Percentiles rank a stretch among this genome's conserved stretches.
phyloP scores from a whole-genome alignment of 1,140 invertebrate genomes.

The Limonius californicus region DNA sequence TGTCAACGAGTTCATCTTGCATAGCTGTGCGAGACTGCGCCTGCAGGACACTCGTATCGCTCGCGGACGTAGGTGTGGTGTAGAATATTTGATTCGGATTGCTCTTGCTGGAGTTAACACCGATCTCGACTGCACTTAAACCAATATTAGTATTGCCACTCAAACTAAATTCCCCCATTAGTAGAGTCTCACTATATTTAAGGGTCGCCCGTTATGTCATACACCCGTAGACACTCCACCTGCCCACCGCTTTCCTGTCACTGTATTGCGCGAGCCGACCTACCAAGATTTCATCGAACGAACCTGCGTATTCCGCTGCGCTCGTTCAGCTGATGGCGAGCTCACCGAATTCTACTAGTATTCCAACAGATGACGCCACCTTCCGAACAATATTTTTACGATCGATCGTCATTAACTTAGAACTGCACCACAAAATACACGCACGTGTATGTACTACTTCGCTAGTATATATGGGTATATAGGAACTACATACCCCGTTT shows the following conservation, averaged over 20 bases:
- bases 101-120: slow-evolving; percentile 39
- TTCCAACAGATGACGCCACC: no score
- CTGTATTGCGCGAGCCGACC: slow-evolving; percentile 18
- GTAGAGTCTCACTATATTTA: slow-evolving; percentile 23
- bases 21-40: slow-evolving; percentile 37
- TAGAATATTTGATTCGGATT: slow-evolving; percentile 42
- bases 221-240: slow-evolving; percentile 26
- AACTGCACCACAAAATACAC: no score
- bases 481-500: no score
- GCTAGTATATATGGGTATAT: no score
- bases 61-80: slow-evolving; percentile 41
- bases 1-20: slow-evolving; percentile 47
- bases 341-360: no score
- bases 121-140: slow-evolving; percentile 45
- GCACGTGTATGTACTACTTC: no score
- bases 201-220: slow-evolving; percentile 32
- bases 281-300: slow-evolving; percentile 11
- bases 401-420: no score
- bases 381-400: no score
- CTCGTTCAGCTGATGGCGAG: slow-evolving; percentile 6
- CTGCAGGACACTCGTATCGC: slow-evolving; percentile 32
- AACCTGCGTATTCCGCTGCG: neutral
- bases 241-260: slow-evolving; percentile 23
- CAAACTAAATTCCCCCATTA: slow-evolving; percentile 49
- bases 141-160: slow-evolving; percentile 45